Evolutionary conservation across 2,888 invertebrate species (phyloP), one percentile per base, ranked within the genome.

Genomic region (Myopa tessellatipennis): DNA sequence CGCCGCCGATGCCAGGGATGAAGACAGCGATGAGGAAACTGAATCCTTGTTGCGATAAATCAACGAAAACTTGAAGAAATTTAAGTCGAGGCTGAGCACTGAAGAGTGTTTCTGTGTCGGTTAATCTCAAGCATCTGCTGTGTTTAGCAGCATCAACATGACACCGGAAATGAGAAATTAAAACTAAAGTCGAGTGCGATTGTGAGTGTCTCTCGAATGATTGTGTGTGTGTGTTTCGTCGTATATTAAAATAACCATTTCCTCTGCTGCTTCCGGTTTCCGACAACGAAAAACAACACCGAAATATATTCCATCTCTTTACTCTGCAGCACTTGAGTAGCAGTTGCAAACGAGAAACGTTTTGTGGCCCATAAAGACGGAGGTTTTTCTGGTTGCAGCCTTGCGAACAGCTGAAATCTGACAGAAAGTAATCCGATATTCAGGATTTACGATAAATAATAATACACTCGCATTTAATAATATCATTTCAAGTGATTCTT

Each of bases 151-250:
- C 69, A 45, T 16, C 38, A 69, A 50, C 69, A n/a, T 18, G 50
- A 50, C 45, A 4, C 18, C 45, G 69, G 69, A 69, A 69, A 69
- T 50, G 26, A 18, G 69, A 69, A 69, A 52, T 50, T 69, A 69
- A 69, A 69, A 69, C 69, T 69, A 50, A 69, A 50, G 50, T 26
- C 14, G 26, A 26, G 18, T 63, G 10, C 26, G 26, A 26, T 4
- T 63, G 61, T 63, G 61, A 26, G 26, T 63, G 65, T 65, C 4
- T 65, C 36, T 36, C 4, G 65, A 8, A 16, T 65, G 65, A 36
- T 8, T 38, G 36, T 38, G 26, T 65, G 36, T 65, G 16, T 50
- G 50, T 63, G 61, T 63, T 65, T 65, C 10, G 18, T 3, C 34
- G 61, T 65, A 38, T 55, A 55, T 55, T 55, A 55, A 55, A 55